Base-by-base conservation (phyloP, 2,797 vertebrate species). In the Lithobates sylvaticus region DNA sequence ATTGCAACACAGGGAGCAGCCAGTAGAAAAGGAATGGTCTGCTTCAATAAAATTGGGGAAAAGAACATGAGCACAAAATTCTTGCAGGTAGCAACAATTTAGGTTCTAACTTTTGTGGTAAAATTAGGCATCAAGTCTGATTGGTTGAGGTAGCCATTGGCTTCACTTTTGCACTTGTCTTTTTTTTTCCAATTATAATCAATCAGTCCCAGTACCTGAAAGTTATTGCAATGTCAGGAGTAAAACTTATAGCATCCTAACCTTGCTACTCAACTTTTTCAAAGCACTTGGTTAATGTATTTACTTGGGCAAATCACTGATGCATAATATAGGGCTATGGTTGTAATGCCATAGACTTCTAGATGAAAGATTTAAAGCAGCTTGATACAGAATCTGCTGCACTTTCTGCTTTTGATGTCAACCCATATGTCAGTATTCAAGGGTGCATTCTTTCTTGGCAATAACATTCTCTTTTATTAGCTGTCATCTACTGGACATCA, bases 381-480 rank as follows among this genome's bases (percentile, higher is more conserved):
- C 15, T 75, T 87, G 86, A 78, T 79, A 64, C 64, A 75, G 42
- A 27, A 74, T 74, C 76, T 69, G 69, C 70, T 80, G 70, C 78
- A 58, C 81, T 78, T 87, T 87, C 71, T 23, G 81, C 58, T 87
- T 79, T 87, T 84, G 61, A 83, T 84, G 81, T 87, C 76, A 87
- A 80, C 86, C 86, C 70, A 79, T 80, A 78, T 87, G 82, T 87
- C 86, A 87, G 81, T 76, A 84, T 87, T 87, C 86, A 87, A 87
- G 86, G 86, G 86, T 87, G 81, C 64, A 84, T 87, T 84, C 76
- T 84, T 70, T 54, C 64, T 36, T 76, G 58, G 86, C 86, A 84
- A 83, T 84, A 87, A 87, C 58, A 87, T 80, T 87, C 70, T 83
- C 76, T 87, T 87, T 87, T 87, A 87, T 87, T 87, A 87, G 86